A percentile compares a stretch with the other conserved stretches of the same genome.
These are phyloP conservation scores for Parasteatoda lunata DNA, from an alignment of 2,888 invertebrate genomes.

Conservation along the genomic window DNA sequence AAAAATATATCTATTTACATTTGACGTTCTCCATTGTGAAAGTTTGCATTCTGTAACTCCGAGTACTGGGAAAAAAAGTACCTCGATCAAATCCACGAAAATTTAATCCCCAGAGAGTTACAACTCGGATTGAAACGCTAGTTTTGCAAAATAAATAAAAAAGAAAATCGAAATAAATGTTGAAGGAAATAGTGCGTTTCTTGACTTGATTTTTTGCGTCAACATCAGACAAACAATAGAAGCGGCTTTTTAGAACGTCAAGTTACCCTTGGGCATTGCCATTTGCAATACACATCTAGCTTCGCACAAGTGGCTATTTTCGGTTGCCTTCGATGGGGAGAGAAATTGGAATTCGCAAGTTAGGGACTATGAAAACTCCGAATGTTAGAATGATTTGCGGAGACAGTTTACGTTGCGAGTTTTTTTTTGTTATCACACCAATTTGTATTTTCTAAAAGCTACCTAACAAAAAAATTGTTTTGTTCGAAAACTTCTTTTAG, in stretches of 20 bases:
- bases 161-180: conserved; percentile 11
- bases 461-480: too few relatives aligned
- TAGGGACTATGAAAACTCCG: not conserved
- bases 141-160: conserved; percentile 31
- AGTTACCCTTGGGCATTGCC: conserved; percentile 26
- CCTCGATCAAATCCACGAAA: conserved; percentile 45
- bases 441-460: too few relatives aligned
- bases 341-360: conserved; percentile 46
- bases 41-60: too few relatives aligned
- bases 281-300: conserved; percentile 54
- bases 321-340: conserved; percentile 9
- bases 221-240: conserved; percentile 51
- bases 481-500: too few relatives aligned
- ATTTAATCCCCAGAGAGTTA: conserved; percentile 62
- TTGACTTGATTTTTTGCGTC: conserved; percentile 51
- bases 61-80: conserved; percentile 1
- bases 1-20: too few relatives aligned
- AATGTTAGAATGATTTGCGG: too few relatives aligned
- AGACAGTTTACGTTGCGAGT: too few relatives aligned
- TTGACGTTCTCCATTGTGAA: too few relatives aligned
- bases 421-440: too few relatives aligned
- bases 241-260: conserved; percentile 32
- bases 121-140: conserved; percentile 1
- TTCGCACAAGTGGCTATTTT: conserved; percentile 55
- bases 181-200: not conserved